Conservation (phyloP, 2,888 invertebrate species). For the Eupithecia dodoneata region DNA sequence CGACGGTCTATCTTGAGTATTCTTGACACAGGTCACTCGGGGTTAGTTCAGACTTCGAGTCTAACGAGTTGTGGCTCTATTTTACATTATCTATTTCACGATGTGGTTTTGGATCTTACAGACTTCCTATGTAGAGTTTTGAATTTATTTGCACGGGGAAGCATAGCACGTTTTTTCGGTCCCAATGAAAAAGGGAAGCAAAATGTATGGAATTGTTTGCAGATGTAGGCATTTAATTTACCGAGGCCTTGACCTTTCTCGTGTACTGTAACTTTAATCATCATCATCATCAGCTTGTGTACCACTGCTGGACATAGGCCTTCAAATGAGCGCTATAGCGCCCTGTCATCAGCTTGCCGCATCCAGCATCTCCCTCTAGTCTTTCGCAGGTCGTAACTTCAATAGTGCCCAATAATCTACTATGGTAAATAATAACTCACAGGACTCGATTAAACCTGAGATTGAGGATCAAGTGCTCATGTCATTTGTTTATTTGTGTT, state of each 20-base stretch:
- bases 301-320: no score
- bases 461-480: no score
- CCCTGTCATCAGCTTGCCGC: no score
- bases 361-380: no score
- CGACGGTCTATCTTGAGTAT: constrained; percentile 9
- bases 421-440: background rate
- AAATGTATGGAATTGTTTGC: background rate
- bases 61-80: constrained; percentile 2
- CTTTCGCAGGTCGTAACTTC: background rate
- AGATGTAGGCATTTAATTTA: background rate
- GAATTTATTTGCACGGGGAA: background rate
- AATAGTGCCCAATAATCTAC: no score
- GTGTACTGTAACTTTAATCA: background rate
- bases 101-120: background rate
- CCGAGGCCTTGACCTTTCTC: background rate
- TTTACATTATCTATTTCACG: background rate
- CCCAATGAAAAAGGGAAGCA: background rate
- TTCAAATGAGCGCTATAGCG: no score
- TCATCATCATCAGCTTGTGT: no score
- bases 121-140: background rate
- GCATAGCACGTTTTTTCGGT: background rate
- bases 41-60: constrained; percentile 3
- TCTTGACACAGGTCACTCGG: constrained; percentile 13
- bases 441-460: background rate
- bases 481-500: background rate